Conservation (phyloP, 2,888 invertebrate genomes). For the Lobophora halterata region DNA sequence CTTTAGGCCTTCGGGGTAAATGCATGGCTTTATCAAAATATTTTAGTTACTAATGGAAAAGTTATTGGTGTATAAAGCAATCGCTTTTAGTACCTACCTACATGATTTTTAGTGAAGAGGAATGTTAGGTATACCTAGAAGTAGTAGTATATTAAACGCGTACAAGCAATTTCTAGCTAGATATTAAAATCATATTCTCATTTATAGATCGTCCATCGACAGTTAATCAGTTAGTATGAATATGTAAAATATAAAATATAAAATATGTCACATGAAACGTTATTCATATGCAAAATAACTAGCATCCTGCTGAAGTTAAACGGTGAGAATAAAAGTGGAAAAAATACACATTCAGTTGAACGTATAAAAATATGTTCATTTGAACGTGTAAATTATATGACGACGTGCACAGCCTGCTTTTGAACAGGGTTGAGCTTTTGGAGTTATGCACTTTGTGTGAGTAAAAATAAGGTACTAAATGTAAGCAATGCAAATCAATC, state of each 20-base stretch:
- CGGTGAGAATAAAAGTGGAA: constrained; percentile 57
- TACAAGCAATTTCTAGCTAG: constrained; percentile 26
- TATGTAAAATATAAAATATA: no score
- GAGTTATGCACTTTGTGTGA: constrained; percentile 7
- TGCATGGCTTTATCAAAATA: no score
- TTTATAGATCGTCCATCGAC: constrained; percentile 42
- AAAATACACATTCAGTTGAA: constrained; percentile 64
- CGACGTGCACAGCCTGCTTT: constrained; percentile 29
- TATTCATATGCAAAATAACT: constrained; percentile 72
- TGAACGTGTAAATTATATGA: constrained; percentile 56
- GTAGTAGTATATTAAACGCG: background rate
- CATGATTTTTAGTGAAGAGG: no score
- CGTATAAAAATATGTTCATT: constrained; percentile 63
- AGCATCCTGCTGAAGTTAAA: constrained; percentile 60
- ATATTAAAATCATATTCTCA: constrained; percentile 32
- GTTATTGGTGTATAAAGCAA: no score
- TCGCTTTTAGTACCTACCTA: no score
- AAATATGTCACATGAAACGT: constrained; percentile 54
- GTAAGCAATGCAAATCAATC: constrained; percentile 7
- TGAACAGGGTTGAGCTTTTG: constrained; percentile 29
- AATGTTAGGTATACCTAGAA: no score
- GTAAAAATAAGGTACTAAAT: constrained; percentile 1
- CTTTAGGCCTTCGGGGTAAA: no score
- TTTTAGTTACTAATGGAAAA: no score
- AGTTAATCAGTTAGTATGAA: constrained; percentile 47